Conservation (phyloP, 2,797 vertebrate genomes). For the Lepidocolaptes lacrymiger region DNA sequence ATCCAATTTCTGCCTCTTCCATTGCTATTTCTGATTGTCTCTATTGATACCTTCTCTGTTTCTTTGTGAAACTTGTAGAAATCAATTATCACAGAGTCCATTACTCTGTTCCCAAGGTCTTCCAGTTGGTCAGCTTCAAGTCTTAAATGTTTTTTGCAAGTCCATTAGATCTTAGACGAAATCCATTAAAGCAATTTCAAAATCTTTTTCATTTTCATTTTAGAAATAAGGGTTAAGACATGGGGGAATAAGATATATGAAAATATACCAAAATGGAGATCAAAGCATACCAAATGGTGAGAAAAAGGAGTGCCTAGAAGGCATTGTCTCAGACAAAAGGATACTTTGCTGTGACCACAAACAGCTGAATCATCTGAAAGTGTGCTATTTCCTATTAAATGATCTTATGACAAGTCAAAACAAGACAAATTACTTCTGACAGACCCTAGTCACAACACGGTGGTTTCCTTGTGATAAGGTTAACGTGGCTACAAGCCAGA, state of each 20-base stretch:
- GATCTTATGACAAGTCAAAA: neutral
- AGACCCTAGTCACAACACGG: neutral
- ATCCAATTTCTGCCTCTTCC: neutral
- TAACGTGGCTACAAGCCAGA: neutral
- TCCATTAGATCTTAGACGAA: neutral
- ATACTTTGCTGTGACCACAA: neutral
- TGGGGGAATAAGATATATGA: neutral
- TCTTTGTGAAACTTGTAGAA: neutral
- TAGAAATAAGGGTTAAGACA: neutral
- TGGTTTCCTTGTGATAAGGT: neutral
- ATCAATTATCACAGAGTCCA: neutral
- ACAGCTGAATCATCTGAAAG: neutral
- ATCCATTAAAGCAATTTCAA: neutral
- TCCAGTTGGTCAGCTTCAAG: neutral
- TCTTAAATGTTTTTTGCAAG: neutral
- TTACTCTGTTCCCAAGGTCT: neutral
- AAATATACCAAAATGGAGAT: neutral
- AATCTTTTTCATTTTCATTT: conserved; percentile 12
- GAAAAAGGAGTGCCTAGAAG: neutral
- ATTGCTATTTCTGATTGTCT: neutral
- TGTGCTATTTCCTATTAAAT: neutral
- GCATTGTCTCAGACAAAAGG: neutral
- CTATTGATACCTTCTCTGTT: neutral
- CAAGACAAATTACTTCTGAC: neutral
- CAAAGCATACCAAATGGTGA: neutral